Conservation (phyloP, 2,113 vertebrate genomes). For the Ictidomys tridecemlineatus region DNA sequence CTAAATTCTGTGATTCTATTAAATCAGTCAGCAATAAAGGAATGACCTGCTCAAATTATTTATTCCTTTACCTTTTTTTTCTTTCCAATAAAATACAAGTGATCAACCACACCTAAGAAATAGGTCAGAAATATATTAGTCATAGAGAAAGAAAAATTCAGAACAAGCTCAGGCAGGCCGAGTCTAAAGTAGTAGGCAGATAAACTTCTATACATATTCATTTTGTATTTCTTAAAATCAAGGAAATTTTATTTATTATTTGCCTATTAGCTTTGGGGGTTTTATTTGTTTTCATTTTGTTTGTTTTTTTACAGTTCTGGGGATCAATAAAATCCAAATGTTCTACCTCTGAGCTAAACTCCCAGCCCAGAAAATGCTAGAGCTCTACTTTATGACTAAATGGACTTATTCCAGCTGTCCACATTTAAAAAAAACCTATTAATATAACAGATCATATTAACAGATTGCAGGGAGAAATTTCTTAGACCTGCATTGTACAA, state of each 20-base stretch:
- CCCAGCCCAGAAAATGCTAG: background rate
- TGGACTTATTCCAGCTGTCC: background rate
- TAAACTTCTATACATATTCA: background rate
- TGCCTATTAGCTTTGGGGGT: background rate
- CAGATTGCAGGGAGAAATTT: background rate
- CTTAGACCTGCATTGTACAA: background rate
- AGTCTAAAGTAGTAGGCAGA: background rate
- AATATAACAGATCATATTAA: background rate
- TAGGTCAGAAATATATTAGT: background rate
- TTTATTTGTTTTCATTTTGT: too few species aligned
- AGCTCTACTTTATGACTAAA: background rate
- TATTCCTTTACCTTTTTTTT: background rate
- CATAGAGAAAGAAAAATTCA: background rate
- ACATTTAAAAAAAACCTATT: background rate
- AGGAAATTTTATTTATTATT: background rate
- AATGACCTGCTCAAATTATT: background rate
- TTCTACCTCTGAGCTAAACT: background rate
- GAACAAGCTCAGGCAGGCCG: background rate
- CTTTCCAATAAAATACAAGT: background rate
- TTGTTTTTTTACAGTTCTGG: background rate
- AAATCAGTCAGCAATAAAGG: background rate
- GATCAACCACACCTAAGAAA: background rate
- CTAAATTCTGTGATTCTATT: background rate
- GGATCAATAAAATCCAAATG: background rate
- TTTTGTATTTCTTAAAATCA: background rate